These are phyloP conservation scores for Plectus sambesii DNA, from an alignment of 1,140 invertebrate species.

Conservation along the genomic window DNA sequence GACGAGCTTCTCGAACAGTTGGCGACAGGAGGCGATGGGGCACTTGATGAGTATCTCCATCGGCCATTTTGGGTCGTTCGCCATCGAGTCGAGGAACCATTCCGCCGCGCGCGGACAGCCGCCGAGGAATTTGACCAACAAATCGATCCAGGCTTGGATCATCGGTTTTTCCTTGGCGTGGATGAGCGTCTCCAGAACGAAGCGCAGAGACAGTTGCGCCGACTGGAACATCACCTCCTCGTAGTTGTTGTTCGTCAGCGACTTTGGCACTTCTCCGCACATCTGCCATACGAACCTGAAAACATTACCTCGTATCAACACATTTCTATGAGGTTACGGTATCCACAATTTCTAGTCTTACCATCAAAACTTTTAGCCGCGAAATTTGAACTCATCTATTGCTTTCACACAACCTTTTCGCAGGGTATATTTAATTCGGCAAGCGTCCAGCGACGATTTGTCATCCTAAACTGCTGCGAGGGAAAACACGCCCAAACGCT, in stretches of 20 bases:
- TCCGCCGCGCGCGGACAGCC: constrained; percentile 27
- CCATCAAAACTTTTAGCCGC: too few species aligned
- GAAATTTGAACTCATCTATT: too few species aligned
- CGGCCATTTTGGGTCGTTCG: constrained; percentile 81
- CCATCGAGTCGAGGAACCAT: constrained; percentile 84
- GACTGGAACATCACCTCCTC: constrained; percentile 70
- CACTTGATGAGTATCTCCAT: constrained; percentile 86
- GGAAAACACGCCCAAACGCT: too few species aligned
- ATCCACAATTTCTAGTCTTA: too few species aligned
- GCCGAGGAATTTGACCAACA: constrained; percentile 75
- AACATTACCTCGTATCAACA: too few species aligned
- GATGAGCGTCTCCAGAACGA: constrained; percentile 89
- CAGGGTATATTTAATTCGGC: too few species aligned
- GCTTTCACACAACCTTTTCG: too few species aligned
- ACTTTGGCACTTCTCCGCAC: constrained; percentile 79
- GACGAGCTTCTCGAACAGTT: constrained; percentile 77
- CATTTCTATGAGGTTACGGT: too few species aligned
- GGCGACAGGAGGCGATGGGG: constrained; percentile 83
- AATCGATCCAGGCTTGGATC: constrained; percentile 88
- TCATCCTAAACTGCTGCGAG: too few species aligned
- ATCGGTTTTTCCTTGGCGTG: constrained; percentile 92
- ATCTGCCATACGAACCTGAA: constrained; percentile 89
- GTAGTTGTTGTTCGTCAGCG: constrained; percentile 59
- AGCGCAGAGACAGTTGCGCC: constrained; percentile 75
- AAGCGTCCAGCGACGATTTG: too few species aligned